phyloP scores from a whole-genome alignment of 2,113 vertebrate genomes.

The Upupa epops region DNA sequence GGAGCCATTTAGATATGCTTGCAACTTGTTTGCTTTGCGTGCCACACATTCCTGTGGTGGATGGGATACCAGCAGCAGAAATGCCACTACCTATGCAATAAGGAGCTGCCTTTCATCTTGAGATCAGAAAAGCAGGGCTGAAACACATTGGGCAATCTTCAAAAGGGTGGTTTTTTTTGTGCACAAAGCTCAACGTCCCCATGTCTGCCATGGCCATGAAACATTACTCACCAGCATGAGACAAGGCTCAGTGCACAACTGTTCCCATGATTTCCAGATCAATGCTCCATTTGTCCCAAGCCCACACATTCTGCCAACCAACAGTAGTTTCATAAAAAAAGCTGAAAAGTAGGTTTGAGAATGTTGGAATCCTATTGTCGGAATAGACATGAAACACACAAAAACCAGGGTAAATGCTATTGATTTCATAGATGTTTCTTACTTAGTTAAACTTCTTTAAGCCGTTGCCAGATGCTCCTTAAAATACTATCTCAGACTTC shows the following conservation, averaged over 20 bases:
- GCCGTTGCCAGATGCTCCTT: not conserved
- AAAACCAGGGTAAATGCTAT: not conserved
- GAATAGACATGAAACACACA: not conserved
- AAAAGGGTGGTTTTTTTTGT: not conserved
- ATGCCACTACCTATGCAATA: slow-evolving; percentile 45
- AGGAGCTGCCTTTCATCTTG: slow-evolving; percentile 36
- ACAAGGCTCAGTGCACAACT: not conserved
- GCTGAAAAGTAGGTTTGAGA: not conserved
- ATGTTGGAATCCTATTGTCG: not conserved
- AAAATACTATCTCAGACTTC: not conserved
- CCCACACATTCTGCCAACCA: not conserved
- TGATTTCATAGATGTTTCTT: not conserved
- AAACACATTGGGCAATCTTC: not conserved
- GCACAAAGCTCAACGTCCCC: not conserved
- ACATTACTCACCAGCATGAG: not conserved
- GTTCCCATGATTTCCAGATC: not conserved
- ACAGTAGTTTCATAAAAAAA: not conserved
- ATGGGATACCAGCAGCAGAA: slow-evolving; percentile 32
- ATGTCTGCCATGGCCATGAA: not conserved
- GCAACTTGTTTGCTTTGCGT: slow-evolving; percentile 39
- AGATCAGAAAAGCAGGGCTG: slow-evolving; percentile 40
- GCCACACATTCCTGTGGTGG: slow-evolving; percentile 52
- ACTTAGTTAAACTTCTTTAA: not conserved
- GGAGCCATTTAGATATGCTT: slow-evolving; percentile 48
- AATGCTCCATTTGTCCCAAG: not conserved